phyloP scores from a whole-genome alignment of 2,888 invertebrate genomes.

The Trichogramma evanescens region DNA sequence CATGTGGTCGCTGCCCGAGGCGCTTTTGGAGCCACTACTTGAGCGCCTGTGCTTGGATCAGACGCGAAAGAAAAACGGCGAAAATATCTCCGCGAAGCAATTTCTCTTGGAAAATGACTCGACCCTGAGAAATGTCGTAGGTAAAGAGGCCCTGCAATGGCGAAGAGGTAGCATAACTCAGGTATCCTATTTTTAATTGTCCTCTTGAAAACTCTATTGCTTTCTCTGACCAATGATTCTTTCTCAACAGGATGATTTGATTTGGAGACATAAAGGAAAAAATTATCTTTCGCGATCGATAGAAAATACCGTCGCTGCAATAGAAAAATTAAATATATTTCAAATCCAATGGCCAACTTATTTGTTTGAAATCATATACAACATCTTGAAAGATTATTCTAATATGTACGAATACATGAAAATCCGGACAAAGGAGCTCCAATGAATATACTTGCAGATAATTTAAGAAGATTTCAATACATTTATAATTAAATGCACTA shows the following conservation, averaged over 20 bases:
- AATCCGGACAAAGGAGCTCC: conserved; percentile 44
- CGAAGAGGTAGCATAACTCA: conserved; percentile 56
- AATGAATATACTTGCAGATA: conserved; percentile 12
- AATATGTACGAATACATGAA: conserved; percentile 75
- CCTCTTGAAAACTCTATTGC: not conserved
- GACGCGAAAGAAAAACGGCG: conserved; percentile 43
- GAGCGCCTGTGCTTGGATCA: conserved; percentile 64
- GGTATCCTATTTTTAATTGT: conserved; percentile 33
- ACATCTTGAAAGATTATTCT: conserved; percentile 72
- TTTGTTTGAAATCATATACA: conserved; percentile 68
- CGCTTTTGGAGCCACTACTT: conserved; percentile 68
- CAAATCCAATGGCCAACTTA: conserved; percentile 73
- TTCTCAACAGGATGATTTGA: conserved; percentile 60
- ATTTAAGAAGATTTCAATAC: too few relatives aligned
- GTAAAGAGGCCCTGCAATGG: conserved; percentile 81
- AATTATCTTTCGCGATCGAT: conserved; percentile 64
- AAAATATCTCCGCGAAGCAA: conserved; percentile 45
- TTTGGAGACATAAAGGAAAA: conserved; percentile 68
- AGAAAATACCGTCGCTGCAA: conserved; percentile 68
- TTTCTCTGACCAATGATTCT: not conserved
- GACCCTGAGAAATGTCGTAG: conserved; percentile 71
- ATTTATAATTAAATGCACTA: too few relatives aligned
- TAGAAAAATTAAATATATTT: conserved; percentile 67
- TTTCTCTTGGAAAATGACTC: conserved; percentile 55
- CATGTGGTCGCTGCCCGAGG: conserved; percentile 71